Conservation (phyloP, 2,888 invertebrate species). For the Miltochrista miniata region DNA sequence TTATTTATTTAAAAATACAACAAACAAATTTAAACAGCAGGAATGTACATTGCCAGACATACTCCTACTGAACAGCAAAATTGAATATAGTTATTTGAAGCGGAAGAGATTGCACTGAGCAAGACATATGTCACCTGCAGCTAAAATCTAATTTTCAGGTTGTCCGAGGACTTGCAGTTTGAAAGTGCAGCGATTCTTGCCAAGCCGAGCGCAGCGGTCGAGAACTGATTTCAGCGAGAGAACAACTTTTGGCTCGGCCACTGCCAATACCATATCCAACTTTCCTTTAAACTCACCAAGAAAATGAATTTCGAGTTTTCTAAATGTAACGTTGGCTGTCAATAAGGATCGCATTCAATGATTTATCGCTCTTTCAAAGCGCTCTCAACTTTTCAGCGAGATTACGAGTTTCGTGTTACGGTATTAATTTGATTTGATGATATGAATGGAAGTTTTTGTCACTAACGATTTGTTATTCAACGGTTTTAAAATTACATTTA, state of each 20-base stretch:
- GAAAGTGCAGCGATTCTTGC: conserved; percentile 40
- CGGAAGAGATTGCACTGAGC: conserved; percentile 37
- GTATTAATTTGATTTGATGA: conserved; percentile 16
- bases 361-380: conserved; percentile 53
- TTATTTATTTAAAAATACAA: background rate
- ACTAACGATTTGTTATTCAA: background rate
- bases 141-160: conserved; percentile 72
- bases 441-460: background rate
- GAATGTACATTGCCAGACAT: background rate
- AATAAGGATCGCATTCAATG: conserved; percentile 54
- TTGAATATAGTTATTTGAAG: conserved; percentile 35
- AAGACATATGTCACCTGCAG: conserved; percentile 61
- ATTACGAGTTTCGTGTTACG: conserved; percentile 40
- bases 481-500: too few relatives aligned
- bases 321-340: conserved; percentile 61
- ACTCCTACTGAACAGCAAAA: conserved; percentile 1
- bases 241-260: conserved; percentile 1
- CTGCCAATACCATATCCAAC: conserved; percentile 53
- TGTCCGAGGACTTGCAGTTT: conserved; percentile 61
- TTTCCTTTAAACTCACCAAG: conserved; percentile 61
- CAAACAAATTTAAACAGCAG: background rate
- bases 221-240: conserved; percentile 26
- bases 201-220: conserved; percentile 21
- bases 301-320: conserved; percentile 74
- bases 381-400: conserved; percentile 39